Evolutionary conservation across 2,113 vertebrate species (phyloP), one percentile per base, ranked within the genome.

Genomic region (Oncorhynchus clarkii): DNA sequence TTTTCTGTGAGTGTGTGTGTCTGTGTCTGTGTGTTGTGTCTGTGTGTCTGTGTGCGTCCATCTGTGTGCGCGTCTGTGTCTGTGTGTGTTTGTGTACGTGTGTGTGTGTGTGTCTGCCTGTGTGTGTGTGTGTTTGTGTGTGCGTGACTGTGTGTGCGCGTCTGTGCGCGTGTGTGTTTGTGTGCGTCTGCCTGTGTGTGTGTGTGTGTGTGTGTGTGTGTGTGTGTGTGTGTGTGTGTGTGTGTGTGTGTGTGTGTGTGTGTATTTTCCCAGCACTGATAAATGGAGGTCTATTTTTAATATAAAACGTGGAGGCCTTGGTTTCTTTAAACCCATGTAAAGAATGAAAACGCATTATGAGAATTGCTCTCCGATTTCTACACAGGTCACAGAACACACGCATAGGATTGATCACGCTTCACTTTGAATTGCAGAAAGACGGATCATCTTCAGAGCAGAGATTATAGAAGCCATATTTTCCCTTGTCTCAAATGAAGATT

Each of bases 331-430:
- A 80, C 27, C 59, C 67, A 11, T 70, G 76, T 68, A 68, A 75
- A 57, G 45, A 75, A 76, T 76, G 24, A 45, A 86, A 80, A 75
- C 78, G 71, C 78, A 86, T 87, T 82, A 83, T 60, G 70, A 22
- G 79, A 77, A 79, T 65, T 77, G 74, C 69, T 31, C 76, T 79
- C 76, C 73, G 66, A 62, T 67, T 82, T 76, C 59, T 72, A 66
- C 67, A 73, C 48, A 68, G 48, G 74, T 82, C 79, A 74, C 67
- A 64, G 59, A 80, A 78, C 82, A 26, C 24, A 34, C 83, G 69
- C 78, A 86, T 82, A 76, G 73, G 48, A 76, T 57, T 75, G 68
- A 80, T 80, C 72, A 64, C 72, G 75, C 73, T 75, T 78, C 67
- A 59, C 72, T 79, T 54, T 80, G 74, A 86, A 82, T 78, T 67